These are phyloP conservation scores for Aldrovandia affinis DNA, from an alignment of 2,797 vertebrate genomes.

Conservation along the genomic window DNA sequence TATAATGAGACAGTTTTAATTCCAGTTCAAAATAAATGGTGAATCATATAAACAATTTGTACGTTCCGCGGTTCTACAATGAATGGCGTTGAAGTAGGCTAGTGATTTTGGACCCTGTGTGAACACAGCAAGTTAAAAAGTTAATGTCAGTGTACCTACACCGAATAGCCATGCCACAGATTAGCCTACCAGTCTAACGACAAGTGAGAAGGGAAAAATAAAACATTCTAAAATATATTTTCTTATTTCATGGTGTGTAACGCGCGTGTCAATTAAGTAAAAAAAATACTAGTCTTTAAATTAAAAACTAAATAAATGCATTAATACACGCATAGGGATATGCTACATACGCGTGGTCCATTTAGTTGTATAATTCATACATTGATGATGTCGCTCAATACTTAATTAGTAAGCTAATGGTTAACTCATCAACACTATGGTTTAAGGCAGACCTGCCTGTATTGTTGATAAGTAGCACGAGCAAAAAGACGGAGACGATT, in stretches of 20 bases:
- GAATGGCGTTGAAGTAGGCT: neutral
- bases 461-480: neutral
- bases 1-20: neutral
- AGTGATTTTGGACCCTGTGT: neutral
- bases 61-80: neutral
- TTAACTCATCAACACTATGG: neutral
- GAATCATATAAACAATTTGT: neutral
- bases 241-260: neutral
- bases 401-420: slow-evolving; percentile 14
- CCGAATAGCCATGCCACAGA: neutral
- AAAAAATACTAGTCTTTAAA: neutral
- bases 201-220: neutral
- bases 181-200: neutral
- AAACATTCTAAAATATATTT: neutral
- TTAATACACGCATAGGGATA: neutral
- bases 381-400: neutral
- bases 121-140: neutral
- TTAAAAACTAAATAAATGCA: neutral
- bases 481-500: neutral
- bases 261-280: neutral
- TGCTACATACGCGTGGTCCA: neutral
- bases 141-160: neutral
- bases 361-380: neutral
- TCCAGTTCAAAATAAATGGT: neutral
- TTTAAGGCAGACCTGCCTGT: neutral